Conservation (phyloP, 2,888 invertebrate species). For the Branchipolynoe longqiensis region DNA sequence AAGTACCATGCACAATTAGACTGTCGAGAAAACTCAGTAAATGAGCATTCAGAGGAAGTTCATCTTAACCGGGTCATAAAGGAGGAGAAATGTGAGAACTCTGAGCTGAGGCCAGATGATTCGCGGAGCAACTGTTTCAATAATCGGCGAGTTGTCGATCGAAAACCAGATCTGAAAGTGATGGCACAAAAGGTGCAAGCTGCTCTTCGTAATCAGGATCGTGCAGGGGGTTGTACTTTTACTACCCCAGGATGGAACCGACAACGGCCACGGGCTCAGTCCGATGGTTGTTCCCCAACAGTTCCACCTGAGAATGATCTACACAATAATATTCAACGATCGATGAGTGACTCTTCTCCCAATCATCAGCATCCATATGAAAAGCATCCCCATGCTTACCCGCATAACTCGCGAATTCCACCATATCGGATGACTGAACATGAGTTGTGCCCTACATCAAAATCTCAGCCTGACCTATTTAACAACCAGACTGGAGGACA, state of each 20-base stretch:
- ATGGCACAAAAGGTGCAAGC: slow-evolving; percentile 51
- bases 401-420: neutral
- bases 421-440: neutral
- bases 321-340: neutral
- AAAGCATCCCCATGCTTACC: neutral
- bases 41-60: neutral
- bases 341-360: slow-evolving; percentile 10
- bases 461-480: neutral
- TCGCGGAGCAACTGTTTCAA: neutral
- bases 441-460: neutral
- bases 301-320: slow-evolving; percentile 12
- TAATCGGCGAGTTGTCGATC: neutral
- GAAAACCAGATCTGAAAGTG: slow-evolving; percentile 32
- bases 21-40: neutral
- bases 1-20: neutral
- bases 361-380: slow-evolving; percentile 22
- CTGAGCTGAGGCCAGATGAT: neutral
- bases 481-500: neutral
- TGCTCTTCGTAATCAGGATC: slow-evolving; percentile 21
- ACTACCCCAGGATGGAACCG: neutral
- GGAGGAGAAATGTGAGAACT: slow-evolving; percentile 22
- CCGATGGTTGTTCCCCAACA: slow-evolving; percentile 5
- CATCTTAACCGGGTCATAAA: neutral
- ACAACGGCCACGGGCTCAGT: slow-evolving; percentile 39
- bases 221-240: slow-evolving; percentile 10